Base-by-base conservation (phyloP, 2,797 vertebrate genomes). In the Emydoidea blandingii region DNA sequence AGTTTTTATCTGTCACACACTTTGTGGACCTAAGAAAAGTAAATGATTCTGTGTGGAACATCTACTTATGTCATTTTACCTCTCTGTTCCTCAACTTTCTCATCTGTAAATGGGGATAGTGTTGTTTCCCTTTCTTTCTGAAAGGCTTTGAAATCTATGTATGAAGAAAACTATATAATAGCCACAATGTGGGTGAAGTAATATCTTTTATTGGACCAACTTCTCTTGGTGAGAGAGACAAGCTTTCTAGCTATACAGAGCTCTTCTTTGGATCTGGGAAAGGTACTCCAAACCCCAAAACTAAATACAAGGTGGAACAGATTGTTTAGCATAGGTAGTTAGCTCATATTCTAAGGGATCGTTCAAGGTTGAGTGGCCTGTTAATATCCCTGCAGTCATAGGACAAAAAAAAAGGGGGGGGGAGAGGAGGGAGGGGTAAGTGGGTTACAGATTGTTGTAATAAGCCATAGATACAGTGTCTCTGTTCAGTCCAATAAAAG, bases 371-470 rank as follows among this genome's bases (percentile, higher is more conserved):
- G 62, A 37, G 8, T 68, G 62, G 62, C 62, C 34, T 2, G 4
- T 68, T 68, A 68, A 37, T 8, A 19, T 18, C 16, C 9, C 18
- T n/a, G 18, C 8, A 10, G 34, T 10, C 34, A n/a, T 68, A 19
- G 8, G 34, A n/a, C 31, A 4, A 62, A 62, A 62, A 62, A 62
- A 23, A 54, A 21, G 2, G 1, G 3, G 53, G 4, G 53, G 6
- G 8, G 19, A 2, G 1, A 41, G 52, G 52, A 1, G 18, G 54
- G 9, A 10, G 1, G 7, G 54, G 23, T 2, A 9, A 56, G 31
- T n/a, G 34, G 2, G 62, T n/a, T 68, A n/a, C 34, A 68, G 18
- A 68, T n/a, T n/a, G 59, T n/a, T 65, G 34, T 68, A n/a, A 68
- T n/a, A 68, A 68, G 34, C 62, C 34, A 68, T 37, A 37, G 34